Evolutionary conservation across 1,140 invertebrate species (phyloP), one percentile per base, ranked within the genome.

Genomic region (Trachymyrmex cornetzi): DNA sequence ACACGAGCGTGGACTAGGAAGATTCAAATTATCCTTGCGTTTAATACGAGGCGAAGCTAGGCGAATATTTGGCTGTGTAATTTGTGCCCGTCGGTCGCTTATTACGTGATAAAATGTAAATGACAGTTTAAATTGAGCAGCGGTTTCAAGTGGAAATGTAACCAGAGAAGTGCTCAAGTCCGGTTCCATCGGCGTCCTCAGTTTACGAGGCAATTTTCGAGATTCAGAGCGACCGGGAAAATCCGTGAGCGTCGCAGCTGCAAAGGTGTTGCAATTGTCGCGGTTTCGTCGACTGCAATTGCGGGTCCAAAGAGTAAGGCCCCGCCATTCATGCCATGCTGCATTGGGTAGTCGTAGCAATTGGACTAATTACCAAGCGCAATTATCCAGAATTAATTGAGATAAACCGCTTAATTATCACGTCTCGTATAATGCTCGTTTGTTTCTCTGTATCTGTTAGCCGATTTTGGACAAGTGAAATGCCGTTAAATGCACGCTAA

Each of bases 381-480:
- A 92, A 92, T 92, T 92, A 92, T 92, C 88, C 81, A 79, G 84
- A 92, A 92, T 92, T 92, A 92, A 92, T 92, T 86, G 91, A 88
- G 89, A 92, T 92, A 92, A 91, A 92, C 91, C 91, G 89, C 89
- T 89, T 89, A 88, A 92, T 92, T 92, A 89, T 89, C 89, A 64
- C 55, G 22, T 72, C 38, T 79, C 24, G 64, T 81, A 63, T 74
- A 59, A 77, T 55, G 77, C 79, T 84, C 77, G 57, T 90, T 71
- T 86, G 87, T 91, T 88, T 80, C 85, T 79, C 59, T 48, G 57
- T 85, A 66, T 66, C 77, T 72, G 55, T 88, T 84, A 63, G 67
- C 72, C 48, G 75, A 88, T 77, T 88, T 90, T 48, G 48, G 59
- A 74, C 59, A 81, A 50, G 59, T 53, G 61, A 64, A 72, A 72